These are phyloP conservation scores for Brachionus koreanus DNA, from an alignment of 1,140 invertebrate genomes.

Conservation along the genomic window DNA sequence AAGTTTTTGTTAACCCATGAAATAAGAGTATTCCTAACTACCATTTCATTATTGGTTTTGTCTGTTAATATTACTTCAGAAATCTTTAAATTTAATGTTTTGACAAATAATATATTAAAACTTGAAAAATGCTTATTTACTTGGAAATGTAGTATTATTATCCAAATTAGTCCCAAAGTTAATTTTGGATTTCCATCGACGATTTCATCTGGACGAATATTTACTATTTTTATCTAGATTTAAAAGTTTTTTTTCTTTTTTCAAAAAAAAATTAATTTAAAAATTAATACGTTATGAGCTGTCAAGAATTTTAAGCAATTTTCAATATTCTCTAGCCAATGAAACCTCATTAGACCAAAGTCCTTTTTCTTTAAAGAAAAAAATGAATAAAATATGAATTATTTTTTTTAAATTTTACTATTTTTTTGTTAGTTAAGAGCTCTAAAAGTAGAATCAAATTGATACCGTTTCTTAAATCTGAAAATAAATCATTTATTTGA, in stretches of 20 bases:
- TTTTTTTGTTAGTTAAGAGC: slow-evolving; percentile 3
- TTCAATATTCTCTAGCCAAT: slow-evolving; percentile 35
- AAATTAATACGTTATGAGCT: slow-evolving; percentile 9
- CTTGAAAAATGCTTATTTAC: slow-evolving; percentile 46
- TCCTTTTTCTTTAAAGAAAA: not conserved
- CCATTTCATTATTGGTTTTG: not conserved
- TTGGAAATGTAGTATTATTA: slow-evolving; percentile 73
- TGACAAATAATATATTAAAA: not conserved
- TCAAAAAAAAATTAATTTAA: not conserved
- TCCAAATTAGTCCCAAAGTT: slow-evolving; percentile 96
- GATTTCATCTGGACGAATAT: slow-evolving; percentile 97
- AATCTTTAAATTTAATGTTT: not conserved
- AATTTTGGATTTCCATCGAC: slow-evolving; percentile 98
- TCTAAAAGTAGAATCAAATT: slow-evolving; percentile 33
- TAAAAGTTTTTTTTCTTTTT: slow-evolving; percentile 28
- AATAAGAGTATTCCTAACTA: slow-evolving; percentile 19
- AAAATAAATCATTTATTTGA: slow-evolving; percentile 37
- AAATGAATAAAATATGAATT: not conserved
- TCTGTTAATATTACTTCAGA: slow-evolving; percentile 1
- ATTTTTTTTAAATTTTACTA: not conserved
- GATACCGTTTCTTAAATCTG: slow-evolving; percentile 41
- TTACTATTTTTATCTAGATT: slow-evolving; percentile 81
- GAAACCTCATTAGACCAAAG: slow-evolving; percentile 62
- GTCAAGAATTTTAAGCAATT: slow-evolving; percentile 25
- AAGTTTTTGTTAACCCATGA: slow-evolving; percentile 34